phyloP scores from a whole-genome alignment of 2,113 vertebrate species.

The Cranoglanis bouderius region DNA sequence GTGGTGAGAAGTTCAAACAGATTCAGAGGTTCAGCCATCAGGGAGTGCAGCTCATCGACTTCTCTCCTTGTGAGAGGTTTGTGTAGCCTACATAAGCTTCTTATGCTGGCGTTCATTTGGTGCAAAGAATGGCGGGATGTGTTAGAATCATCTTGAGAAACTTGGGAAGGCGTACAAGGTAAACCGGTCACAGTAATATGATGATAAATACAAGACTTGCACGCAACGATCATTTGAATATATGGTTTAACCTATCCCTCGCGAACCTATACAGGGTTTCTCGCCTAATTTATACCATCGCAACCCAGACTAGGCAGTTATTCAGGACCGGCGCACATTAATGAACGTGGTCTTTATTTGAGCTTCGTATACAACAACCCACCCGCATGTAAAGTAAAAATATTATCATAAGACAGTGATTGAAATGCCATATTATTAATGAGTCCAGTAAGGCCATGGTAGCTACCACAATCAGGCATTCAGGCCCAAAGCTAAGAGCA shows the following conservation, averaged over 20 bases:
- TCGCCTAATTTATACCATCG: background rate
- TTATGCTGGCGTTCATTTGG: too few species aligned
- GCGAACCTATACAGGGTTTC: too few species aligned
- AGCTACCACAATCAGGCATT: background rate
- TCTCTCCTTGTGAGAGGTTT: conserved; percentile 97
- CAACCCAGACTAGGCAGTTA: background rate
- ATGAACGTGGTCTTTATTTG: too few species aligned
- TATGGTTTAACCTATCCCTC: too few species aligned
- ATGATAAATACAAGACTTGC: background rate
- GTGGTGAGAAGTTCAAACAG: conserved; percentile 99
- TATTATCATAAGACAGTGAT: background rate
- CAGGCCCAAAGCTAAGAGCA: background rate
- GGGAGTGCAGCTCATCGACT: conserved; percentile 97
- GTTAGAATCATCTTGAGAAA: background rate
- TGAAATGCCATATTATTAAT: background rate
- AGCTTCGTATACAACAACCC: too few species aligned
- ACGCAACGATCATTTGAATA: too few species aligned
- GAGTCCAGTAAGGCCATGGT: background rate
- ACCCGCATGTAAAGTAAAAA: background rate
- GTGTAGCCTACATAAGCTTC: background rate
- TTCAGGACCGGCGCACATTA: background rate
- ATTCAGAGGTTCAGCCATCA: conserved; percentile 97
- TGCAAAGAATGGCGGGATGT: background rate
- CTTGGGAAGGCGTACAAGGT: background rate
- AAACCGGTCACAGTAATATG: background rate